Base-by-base conservation (phyloP, 2,113 vertebrate genomes). In the Pseudorectes ferrugineus region DNA sequence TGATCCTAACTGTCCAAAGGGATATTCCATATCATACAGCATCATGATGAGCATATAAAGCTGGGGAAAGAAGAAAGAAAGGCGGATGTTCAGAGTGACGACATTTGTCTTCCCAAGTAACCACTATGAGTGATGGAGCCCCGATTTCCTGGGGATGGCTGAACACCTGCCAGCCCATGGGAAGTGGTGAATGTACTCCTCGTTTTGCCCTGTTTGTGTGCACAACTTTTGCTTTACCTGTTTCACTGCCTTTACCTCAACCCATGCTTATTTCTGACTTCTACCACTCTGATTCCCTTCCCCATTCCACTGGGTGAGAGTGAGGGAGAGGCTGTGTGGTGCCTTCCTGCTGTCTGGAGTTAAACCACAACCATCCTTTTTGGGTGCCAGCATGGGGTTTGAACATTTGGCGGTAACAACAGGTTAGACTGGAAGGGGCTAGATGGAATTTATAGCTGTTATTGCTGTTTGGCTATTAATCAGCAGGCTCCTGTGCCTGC, bases 11-110 rank as follows among this genome's bases (percentile, higher is more conserved):
- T 49, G 18, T 28, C 42, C 22, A 70, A 76, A 89, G 14, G 22
- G 19, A 35, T 42, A 68, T 28, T 36, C 48, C 26, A 21, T 20
- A 28, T 7, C 22, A 35, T 35, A 48, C 0, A 0, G 18, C 0
- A 0, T 26, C 48, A 70, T 11, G 25, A n/a, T 28, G 25, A 76
- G 40, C 31, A 42, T 11, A 42, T 9, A 68, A 23, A 62, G 35
- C 17, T 24, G 22, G 8, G 22, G 10, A 4, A 82, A 82, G 29
- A 24, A 61, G 23, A 6, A 40, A 61, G n/a, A 46, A 67, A 25
- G 25, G 22, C 14, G 31, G 17, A 33, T 19, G 5, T 48, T 55
- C 35, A 35, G 40, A 70, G 48, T 70, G 18, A 62, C 0, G 0
- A 26, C 0, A 0, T 20, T 16, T 70, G 31, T 33, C 40, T 42